Percentiles rank a stretch among this genome's conserved stretches.
Evolutionary conservation across 2,113 vertebrate species (phyloP).

Genomic region (Leucosticte australis): DNA sequence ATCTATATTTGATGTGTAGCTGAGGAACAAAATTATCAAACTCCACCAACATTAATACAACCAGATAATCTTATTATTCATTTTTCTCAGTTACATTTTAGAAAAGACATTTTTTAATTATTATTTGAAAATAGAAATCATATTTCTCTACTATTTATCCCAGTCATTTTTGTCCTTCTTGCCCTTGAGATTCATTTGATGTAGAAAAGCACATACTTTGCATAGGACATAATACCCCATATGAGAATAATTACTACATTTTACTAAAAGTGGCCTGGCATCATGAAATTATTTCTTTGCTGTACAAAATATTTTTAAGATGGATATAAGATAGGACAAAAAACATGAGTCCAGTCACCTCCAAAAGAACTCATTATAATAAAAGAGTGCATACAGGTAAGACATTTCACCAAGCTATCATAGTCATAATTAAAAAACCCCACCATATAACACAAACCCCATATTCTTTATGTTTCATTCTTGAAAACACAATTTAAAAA

Average conservation of each 20-base stretch:
- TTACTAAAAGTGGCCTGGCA: not conserved
- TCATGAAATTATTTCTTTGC: not conserved
- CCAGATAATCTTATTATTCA: not conserved
- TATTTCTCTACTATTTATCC: not conserved
- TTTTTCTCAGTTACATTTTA: not conserved
- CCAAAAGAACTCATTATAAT: not conserved
- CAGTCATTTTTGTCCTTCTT: not conserved
- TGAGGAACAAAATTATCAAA: not conserved
- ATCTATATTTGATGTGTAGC: not conserved
- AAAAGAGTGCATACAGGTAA: not conserved
- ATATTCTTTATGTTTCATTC: not conserved
- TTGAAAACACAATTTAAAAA: not conserved
- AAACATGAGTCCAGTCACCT: not conserved
- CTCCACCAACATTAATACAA: not conserved
- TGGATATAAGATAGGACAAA: not conserved
- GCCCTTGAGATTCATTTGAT: not conserved
- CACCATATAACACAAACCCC: not conserved
- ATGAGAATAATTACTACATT: not conserved
- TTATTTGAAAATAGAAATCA: not conserved
- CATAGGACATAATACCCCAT: not conserved
- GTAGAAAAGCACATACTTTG: not conserved
- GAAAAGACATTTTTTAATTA: not conserved
- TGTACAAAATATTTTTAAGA: not conserved
- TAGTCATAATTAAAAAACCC: accelerated
- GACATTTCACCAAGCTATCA: not conserved